Percentiles rank a stretch among this genome's conserved stretches.
Evolutionary conservation across 2,888 invertebrate genomes (phyloP).

Genomic region (Allophyes oxyacanthae): DNA sequence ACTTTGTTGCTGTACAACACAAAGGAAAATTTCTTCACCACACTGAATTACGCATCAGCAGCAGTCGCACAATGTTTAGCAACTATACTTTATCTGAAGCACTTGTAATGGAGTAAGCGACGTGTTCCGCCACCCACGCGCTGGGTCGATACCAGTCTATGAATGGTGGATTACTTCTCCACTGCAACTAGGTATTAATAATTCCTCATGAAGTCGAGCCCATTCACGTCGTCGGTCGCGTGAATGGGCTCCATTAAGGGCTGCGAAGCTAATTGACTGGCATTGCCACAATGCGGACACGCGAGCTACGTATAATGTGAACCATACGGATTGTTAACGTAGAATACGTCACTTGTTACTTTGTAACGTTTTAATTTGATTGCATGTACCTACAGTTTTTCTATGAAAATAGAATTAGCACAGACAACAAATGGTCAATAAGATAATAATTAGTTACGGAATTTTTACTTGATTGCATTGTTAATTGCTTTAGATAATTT

Average conservation of each 20-base stretch:
- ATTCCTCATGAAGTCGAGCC: constrained; percentile 64
- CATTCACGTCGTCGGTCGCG: constrained; percentile 76
- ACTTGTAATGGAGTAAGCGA: constrained; percentile 47
- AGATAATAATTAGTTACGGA: too few species aligned
- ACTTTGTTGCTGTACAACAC: neutral
- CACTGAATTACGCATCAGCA: constrained; percentile 11
- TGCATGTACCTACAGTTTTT: constrained; percentile 16
- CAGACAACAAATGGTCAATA: constrained; percentile 32
- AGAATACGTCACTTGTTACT: constrained; percentile 51
- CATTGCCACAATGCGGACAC: constrained; percentile 73
- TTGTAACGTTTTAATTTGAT: constrained; percentile 32
- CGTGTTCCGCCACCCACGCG: constrained; percentile 59
- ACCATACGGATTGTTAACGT: constrained; percentile 54
- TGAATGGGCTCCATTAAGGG: constrained; percentile 82
- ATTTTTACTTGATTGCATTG: constrained; percentile 40
- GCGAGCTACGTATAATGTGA: constrained; percentile 52
- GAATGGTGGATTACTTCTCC: constrained; percentile 60
- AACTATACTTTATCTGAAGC: constrained; percentile 38
- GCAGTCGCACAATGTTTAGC: constrained; percentile 18
- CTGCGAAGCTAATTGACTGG: constrained; percentile 80
- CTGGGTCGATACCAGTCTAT: constrained; percentile 49
- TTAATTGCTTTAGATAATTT: constrained; percentile 39
- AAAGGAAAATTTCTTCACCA: neutral
- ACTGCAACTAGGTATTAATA: constrained; percentile 62
- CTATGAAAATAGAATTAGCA: constrained; percentile 19